Evolutionary conservation across 2,113 vertebrate genomes (phyloP).

Genomic region (Prolemur simus): DNA sequence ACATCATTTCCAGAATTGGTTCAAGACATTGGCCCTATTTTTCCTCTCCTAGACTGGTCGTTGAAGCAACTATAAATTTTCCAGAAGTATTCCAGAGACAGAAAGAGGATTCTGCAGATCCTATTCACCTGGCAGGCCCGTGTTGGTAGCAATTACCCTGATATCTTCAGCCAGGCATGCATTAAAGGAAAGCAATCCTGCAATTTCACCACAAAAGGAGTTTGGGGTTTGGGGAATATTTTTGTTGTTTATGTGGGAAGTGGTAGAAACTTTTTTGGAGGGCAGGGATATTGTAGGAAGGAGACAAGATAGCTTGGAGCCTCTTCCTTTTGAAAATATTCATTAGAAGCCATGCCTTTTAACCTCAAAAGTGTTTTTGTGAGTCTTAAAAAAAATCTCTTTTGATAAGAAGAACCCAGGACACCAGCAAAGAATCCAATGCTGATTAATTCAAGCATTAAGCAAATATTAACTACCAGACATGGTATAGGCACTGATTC

Average conservation of each 20-base stretch:
- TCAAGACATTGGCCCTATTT: not conserved
- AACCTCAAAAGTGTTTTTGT: not conserved
- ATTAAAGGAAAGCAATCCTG: not conserved
- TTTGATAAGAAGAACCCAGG: conserved; percentile 24
- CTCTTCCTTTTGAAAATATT: conserved; percentile 34
- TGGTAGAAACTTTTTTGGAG: not conserved
- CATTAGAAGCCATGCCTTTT: not conserved
- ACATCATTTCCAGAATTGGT: not conserved
- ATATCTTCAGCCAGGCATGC: not conserved
- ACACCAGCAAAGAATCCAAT: conserved; percentile 31
- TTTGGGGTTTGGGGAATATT: not conserved
- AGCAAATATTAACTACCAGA: conserved; percentile 10
- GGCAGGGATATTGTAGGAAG: not conserved
- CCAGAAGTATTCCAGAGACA: not conserved
- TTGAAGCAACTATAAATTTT: not conserved
- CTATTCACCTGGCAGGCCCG: not conserved
- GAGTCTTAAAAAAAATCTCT: not conserved
- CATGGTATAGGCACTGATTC: not conserved
- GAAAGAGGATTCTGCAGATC: not conserved
- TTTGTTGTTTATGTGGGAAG: not conserved
- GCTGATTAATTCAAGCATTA: conserved; percentile 37
- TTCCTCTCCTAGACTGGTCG: not conserved
- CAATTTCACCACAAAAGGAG: not conserved
- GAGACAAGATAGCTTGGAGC: not conserved
- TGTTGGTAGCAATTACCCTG: not conserved